These are phyloP conservation scores for Trichogramma dendrolimi DNA, from an alignment of 2,888 invertebrate species.

Conservation along the genomic window DNA sequence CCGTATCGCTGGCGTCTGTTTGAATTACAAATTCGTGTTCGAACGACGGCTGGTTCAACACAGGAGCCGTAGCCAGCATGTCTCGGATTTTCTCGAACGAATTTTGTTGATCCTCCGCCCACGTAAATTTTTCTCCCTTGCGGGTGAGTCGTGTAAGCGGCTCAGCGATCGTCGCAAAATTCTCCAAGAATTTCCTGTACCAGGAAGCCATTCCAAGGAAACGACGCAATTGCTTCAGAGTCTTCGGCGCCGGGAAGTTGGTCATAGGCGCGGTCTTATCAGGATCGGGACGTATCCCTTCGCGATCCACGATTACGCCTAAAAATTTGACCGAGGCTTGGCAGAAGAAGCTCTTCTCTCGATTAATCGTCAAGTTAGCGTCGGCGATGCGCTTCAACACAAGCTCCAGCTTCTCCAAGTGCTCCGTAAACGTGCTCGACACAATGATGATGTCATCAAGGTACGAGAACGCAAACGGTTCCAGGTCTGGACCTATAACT, in stretches of 20 bases:
- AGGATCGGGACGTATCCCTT: conserved; percentile 32
- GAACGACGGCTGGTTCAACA: conserved; percentile 26
- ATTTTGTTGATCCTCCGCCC: conserved; percentile 9
- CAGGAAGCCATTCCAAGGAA: conserved; percentile 40
- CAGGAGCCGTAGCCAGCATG: conserved; percentile 16
- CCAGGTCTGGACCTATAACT: conserved; percentile 33
- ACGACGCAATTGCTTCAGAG: conserved; percentile 30
- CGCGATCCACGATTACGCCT: conserved; percentile 35
- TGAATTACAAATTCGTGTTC: conserved; percentile 17
- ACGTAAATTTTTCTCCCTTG: conserved; percentile 1
- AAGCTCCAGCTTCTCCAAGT: conserved; percentile 13
- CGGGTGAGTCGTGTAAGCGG: conserved; percentile 24
- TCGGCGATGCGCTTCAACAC: conserved; percentile 15
- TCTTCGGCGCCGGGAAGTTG: conserved; percentile 32
- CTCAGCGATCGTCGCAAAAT: conserved; percentile 29
- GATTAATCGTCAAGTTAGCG: conserved; percentile 24
- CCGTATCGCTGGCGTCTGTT: no score
- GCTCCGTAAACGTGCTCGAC: conserved; percentile 28
- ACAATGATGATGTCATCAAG: conserved; percentile 30
- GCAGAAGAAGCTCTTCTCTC: conserved; percentile 30
- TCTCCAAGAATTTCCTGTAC: conserved; percentile 37
- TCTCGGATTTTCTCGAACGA: conserved; percentile 16
- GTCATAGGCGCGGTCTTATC: conserved; percentile 24
- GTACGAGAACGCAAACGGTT: conserved; percentile 25
- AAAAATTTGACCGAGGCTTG: conserved; percentile 31